Conservation (phyloP, 2,888 invertebrate species). For the Mythimna ferrago region DNA sequence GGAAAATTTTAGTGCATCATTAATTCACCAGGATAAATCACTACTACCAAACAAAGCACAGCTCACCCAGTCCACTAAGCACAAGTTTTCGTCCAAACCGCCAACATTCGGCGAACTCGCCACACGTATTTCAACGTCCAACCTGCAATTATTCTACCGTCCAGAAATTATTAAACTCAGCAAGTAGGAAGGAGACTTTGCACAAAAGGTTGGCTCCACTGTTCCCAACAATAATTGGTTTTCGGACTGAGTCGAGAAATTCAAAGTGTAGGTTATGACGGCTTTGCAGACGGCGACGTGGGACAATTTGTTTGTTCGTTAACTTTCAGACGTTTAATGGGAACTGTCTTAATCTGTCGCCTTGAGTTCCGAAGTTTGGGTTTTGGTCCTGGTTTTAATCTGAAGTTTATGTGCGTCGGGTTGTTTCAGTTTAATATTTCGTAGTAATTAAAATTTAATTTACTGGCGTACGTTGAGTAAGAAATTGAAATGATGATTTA, state of each 20-base stretch:
- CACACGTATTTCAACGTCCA: slow-evolving; percentile 68
- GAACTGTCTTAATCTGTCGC: slow-evolving; percentile 64
- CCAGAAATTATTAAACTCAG: slow-evolving; percentile 71
- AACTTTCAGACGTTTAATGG: slow-evolving; percentile 61
- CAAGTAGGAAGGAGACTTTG: slow-evolving; percentile 61
- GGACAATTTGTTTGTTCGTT: slow-evolving; percentile 66
- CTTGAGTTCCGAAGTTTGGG: slow-evolving; percentile 50
- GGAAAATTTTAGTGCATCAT: background rate
- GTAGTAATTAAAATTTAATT: slow-evolving; percentile 26
- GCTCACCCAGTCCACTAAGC: slow-evolving; percentile 38
- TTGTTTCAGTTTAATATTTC: slow-evolving; percentile 39
- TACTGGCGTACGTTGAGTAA: background rate
- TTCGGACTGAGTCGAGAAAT: slow-evolving; percentile 71
- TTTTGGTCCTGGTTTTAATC: slow-evolving; percentile 42
- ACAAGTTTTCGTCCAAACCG: slow-evolving; percentile 54
- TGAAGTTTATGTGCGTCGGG: slow-evolving; percentile 29
- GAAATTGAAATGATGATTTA: background rate
- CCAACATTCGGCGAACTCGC: slow-evolving; percentile 56
- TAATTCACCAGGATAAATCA: slow-evolving; percentile 17
- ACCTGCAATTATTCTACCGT: slow-evolving; percentile 67
- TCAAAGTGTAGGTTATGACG: slow-evolving; percentile 61
- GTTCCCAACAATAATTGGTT: slow-evolving; percentile 79
- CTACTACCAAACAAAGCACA: slow-evolving; percentile 6
- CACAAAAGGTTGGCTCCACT: slow-evolving; percentile 66
- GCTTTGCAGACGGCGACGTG: slow-evolving; percentile 57